A percentile compares a stretch with the other conserved stretches of the same genome.
Evolutionary conservation across 2,113 vertebrate species (phyloP).

Genomic region (Ctenodactylus gundi): DNA sequence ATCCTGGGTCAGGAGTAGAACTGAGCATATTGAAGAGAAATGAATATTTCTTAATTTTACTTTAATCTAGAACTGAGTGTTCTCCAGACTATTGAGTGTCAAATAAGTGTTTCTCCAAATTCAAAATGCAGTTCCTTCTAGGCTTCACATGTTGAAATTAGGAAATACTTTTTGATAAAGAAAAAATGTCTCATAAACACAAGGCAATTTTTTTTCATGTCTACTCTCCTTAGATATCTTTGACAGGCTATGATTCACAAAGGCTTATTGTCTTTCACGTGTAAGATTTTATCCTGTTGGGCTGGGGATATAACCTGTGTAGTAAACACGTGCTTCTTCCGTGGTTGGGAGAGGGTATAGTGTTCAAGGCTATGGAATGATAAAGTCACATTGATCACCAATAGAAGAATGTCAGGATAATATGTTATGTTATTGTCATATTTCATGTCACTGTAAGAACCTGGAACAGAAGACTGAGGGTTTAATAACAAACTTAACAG

Average conservation of each 20-base stretch:
- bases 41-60: background rate
- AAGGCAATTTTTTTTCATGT: background rate
- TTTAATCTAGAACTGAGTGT: background rate
- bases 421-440: background rate
- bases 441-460: background rate
- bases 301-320: background rate
- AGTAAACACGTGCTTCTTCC: background rate
- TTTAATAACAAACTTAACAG: background rate
- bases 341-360: background rate
- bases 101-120: background rate
- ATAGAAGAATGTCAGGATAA: background rate
- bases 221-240: background rate
- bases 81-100: background rate
- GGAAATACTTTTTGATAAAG: background rate
- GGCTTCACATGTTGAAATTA: background rate
- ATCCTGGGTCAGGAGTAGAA: background rate
- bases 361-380: background rate
- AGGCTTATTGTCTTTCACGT: rapidly evolving
- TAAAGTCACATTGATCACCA: background rate
- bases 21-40: background rate
- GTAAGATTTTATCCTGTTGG: background rate
- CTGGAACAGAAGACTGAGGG: background rate
- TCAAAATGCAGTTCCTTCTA: background rate
- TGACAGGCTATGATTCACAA: background rate
- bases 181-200: no score